These are phyloP conservation scores for Megaceryle maxima DNA, from an alignment of 2,113 vertebrate species.

Conservation along the genomic window DNA sequence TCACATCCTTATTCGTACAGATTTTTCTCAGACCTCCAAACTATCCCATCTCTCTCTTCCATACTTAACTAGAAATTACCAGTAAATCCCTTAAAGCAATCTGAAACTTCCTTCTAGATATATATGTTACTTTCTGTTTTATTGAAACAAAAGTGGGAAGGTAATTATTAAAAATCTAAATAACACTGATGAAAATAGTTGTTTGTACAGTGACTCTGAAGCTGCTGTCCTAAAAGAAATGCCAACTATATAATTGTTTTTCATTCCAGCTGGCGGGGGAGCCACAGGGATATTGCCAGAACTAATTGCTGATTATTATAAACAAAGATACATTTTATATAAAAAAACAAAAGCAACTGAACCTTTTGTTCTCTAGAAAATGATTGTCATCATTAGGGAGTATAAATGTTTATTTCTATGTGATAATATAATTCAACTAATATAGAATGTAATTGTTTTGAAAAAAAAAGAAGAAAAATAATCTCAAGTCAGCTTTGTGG, in stretches of 20 bases:
- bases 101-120: neutral
- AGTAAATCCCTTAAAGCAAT: neutral
- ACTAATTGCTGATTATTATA: slow-evolving; percentile 56
- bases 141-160: neutral
- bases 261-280: slow-evolving; percentile 22
- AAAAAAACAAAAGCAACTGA: neutral
- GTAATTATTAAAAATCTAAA: neutral
- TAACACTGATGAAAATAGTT: neutral
- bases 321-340: slow-evolving; percentile 26
- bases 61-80: neutral
- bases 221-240: slow-evolving; percentile 26
- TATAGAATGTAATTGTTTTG: slow-evolving; percentile 38
- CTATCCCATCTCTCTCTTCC: neutral
- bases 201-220: neutral
- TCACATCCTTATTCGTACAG: neutral
- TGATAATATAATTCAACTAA: slow-evolving; percentile 42
- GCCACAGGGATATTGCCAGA: slow-evolving; percentile 16
- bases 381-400: slow-evolving; percentile 22
- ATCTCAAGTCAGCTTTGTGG: slow-evolving; percentile 44
- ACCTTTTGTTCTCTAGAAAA: slow-evolving; percentile 52
- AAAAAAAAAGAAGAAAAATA: slow-evolving; percentile 41
- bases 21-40: neutral
- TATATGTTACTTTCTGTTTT: neutral
- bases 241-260: slow-evolving; percentile 36
- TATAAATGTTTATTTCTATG: slow-evolving; percentile 15